Conservation (phyloP, 1,140 invertebrate genomes). For the Dolichoris vasculosae region DNA sequence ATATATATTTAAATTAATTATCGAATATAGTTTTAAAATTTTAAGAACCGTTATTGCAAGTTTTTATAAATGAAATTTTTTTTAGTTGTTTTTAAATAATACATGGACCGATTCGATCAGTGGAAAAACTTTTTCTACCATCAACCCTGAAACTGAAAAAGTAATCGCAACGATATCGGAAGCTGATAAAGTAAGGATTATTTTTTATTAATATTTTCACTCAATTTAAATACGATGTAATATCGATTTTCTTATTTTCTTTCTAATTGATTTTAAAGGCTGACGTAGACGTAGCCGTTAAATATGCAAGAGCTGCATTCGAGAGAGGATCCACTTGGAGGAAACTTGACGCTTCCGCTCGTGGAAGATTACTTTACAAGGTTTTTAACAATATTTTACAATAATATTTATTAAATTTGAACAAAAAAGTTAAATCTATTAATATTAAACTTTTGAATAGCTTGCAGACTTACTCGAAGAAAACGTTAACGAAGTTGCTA, state of each 20-base stretch:
- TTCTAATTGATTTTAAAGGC: conserved; percentile 60
- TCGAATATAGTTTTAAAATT: too few relatives aligned
- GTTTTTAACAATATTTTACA: too few relatives aligned
- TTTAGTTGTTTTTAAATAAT: conserved; percentile 81
- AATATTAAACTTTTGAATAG: conserved; percentile 56
- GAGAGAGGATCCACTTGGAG: conserved; percentile 79
- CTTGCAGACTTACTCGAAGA: conserved; percentile 79
- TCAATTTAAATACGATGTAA: not conserved
- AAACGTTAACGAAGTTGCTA: conserved; percentile 76
- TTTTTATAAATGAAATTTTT: not conserved
- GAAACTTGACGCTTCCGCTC: conserved; percentile 81
- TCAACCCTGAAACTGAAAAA: conserved; percentile 77
- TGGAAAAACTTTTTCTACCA: conserved; percentile 65
- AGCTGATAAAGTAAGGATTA: conserved; percentile 68
- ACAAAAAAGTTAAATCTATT: not conserved
- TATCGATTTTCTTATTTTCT: not conserved
- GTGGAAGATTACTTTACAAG: conserved; percentile 77
- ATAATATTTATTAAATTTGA: not conserved
- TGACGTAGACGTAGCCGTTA: conserved; percentile 76
- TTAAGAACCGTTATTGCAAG: not conserved
- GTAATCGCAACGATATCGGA: conserved; percentile 74
- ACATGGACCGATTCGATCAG: conserved; percentile 77
- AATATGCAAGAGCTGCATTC: conserved; percentile 77
- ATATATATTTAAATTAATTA: too few relatives aligned
- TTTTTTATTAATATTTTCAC: not conserved